A percentile compares a stretch with the other conserved stretches of the same genome.
phyloP scores from a whole-genome alignment of 2,797 vertebrate genomes.

The Neostethus bicornis region DNA sequence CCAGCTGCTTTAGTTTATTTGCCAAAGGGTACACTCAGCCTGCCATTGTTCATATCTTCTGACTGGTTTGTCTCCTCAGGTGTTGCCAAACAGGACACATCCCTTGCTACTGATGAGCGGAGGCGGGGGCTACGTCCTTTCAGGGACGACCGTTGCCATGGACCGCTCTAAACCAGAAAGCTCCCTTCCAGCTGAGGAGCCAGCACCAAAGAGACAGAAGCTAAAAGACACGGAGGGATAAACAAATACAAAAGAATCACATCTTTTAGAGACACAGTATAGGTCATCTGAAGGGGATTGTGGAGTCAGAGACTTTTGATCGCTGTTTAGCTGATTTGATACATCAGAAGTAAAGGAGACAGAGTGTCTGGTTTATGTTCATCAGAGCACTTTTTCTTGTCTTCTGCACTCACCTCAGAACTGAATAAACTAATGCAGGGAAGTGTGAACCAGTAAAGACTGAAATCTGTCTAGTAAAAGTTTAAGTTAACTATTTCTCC shows the following conservation, averaged over 20 bases:
- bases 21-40: too few species aligned
- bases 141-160: constrained; percentile 86
- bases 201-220: constrained; percentile 87
- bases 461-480: constrained; percentile 18
- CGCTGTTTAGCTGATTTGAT: constrained; percentile 48
- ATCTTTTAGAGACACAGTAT: constrained; percentile 25
- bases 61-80: constrained; percentile 71
- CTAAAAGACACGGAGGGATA: constrained; percentile 73
- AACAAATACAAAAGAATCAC: constrained; percentile 23
- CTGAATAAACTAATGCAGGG: constrained; percentile 22
- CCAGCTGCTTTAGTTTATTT: too few species aligned
- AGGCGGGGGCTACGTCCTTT: constrained; percentile 92
- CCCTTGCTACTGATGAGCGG: constrained; percentile 94
- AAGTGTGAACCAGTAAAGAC: constrained; percentile 14
- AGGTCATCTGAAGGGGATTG: constrained; percentile 1
- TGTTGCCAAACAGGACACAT: constrained; percentile 94
- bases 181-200: constrained; percentile 74
- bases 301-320: constrained; percentile 12
- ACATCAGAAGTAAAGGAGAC: constrained; percentile 33
- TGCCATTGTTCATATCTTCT: constrained; percentile 35
- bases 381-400: constrained; percentile 35
- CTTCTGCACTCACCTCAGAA: constrained; percentile 38
- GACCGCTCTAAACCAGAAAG: constrained; percentile 67
- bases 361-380: constrained; percentile 44
- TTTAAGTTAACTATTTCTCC: constrained; percentile 20